Evolutionary conservation across 1,140 invertebrate genomes (phyloP).

Genomic region (Drosophila murphyi): DNA sequence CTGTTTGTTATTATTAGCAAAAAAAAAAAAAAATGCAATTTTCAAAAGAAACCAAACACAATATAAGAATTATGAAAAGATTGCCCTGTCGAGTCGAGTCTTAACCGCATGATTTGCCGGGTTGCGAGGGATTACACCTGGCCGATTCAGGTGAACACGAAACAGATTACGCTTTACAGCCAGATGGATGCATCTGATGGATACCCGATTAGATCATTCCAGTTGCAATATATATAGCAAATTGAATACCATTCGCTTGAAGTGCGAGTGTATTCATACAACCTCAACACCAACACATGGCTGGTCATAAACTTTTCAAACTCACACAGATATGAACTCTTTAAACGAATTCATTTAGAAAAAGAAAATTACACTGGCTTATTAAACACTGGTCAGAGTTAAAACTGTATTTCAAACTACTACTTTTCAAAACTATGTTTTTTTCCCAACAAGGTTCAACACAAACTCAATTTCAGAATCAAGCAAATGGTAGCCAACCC

Average conservation of each 20-base stretch:
- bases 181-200: constrained; percentile 26
- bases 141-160: constrained; percentile 52
- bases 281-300: too few relatives aligned
- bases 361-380: too few relatives aligned
- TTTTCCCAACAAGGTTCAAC: too few relatives aligned
- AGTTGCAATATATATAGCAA: constrained; percentile 1
- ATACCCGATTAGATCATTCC: constrained; percentile 25
- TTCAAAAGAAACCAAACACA: constrained; percentile 74
- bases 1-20: constrained; percentile 76
- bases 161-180: constrained; percentile 43
- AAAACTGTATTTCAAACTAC: too few relatives aligned
- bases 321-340: too few relatives aligned
- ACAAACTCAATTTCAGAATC: too few relatives aligned
- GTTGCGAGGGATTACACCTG: constrained; percentile 69
- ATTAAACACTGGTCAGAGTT: too few relatives aligned
- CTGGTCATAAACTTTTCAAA: too few relatives aligned
- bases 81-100: constrained; percentile 42
- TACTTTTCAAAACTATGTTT: too few relatives aligned
- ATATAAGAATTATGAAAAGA: constrained; percentile 69
- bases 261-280: neutral
- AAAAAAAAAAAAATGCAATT: constrained; percentile 59
- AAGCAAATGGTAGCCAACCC: too few relatives aligned
- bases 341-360: too few relatives aligned
- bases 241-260: neutral
- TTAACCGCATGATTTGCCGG: constrained; percentile 69